phyloP scores from a whole-genome alignment of 1,140 invertebrate genomes.

The Drosophila repleta region DNA sequence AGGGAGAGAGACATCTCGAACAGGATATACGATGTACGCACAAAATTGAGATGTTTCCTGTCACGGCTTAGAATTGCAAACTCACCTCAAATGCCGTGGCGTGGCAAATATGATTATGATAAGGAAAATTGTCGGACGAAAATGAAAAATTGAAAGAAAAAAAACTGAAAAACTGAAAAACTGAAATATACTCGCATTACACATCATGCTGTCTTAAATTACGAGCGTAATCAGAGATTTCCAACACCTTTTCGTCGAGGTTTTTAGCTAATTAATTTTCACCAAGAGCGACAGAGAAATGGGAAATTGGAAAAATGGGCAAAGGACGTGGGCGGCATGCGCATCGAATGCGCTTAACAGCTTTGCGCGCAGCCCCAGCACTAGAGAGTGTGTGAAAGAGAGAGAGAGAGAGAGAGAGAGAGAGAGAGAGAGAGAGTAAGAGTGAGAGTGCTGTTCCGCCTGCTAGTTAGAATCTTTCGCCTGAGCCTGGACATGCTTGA shows the following conservation, averaged over 20 bases:
- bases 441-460: neutral
- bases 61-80: conserved; percentile 59
- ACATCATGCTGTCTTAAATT: conserved; percentile 60
- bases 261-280: conserved; percentile 69
- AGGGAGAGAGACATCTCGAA: conserved; percentile 37
- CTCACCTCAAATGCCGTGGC: conserved; percentile 62
- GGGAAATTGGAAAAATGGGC: conserved; percentile 4
- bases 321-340: conserved; percentile 55
- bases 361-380: conserved; percentile 46
- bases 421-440: neutral
- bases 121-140: conserved; percentile 31
- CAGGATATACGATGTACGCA: conserved; percentile 72
- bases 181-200: conserved; percentile 64
- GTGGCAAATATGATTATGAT: conserved; percentile 80
- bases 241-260: conserved; percentile 66
- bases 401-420: neutral
- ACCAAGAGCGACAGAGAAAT: neutral
- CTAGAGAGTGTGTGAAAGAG: neutral
- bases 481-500: conserved; percentile 57
- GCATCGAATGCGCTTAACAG: conserved; percentile 75
- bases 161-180: conserved; percentile 46
- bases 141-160: neutral
- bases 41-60: conserved; percentile 78
- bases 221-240: conserved; percentile 75
- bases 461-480: conserved; percentile 6